phyloP scores from a whole-genome alignment of 2,797 vertebrate species.

The Natrix natrix region DNA sequence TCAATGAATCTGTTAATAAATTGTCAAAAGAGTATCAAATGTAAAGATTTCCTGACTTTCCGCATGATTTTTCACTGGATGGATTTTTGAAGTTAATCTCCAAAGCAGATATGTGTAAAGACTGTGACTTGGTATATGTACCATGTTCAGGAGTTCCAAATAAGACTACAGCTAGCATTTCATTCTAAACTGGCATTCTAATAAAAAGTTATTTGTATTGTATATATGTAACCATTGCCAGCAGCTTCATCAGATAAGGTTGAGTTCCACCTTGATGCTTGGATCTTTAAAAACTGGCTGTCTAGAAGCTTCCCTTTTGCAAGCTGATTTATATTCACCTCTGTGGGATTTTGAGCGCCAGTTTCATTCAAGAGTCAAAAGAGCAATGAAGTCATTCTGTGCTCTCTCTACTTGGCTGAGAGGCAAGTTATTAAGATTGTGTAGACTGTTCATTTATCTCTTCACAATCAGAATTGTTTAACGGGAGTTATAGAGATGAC shows the following conservation, averaged over 20 bases:
- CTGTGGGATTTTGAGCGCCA: not conserved
- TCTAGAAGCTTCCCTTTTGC: not conserved
- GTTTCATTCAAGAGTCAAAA: conserved; percentile 29
- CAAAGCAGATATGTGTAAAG: not conserved
- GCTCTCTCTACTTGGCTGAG: conserved; percentile 8
- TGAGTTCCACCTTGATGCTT: not conserved
- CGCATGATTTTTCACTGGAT: not conserved
- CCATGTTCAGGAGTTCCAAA: not conserved
- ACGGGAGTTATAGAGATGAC: conserved; percentile 29
- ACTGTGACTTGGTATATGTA: not conserved
- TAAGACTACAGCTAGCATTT: not conserved
- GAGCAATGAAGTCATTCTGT: conserved; percentile 23
- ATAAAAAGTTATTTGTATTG: not conserved
- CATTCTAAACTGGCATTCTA: not conserved
- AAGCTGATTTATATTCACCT: not conserved
- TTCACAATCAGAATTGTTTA: conserved; percentile 9
- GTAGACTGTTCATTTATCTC: conserved; percentile 18
- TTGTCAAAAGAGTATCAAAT: not conserved
- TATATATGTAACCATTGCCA: not conserved
- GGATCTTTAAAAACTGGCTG: not conserved
- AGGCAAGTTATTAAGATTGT: conserved; percentile 38
- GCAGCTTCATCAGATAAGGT: not conserved
- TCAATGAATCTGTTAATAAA: not conserved
- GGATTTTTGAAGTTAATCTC: not conserved
- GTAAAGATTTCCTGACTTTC: not conserved